Conservation (phyloP, 2,797 vertebrate species). For the Propithecus deckenii region DNA sequence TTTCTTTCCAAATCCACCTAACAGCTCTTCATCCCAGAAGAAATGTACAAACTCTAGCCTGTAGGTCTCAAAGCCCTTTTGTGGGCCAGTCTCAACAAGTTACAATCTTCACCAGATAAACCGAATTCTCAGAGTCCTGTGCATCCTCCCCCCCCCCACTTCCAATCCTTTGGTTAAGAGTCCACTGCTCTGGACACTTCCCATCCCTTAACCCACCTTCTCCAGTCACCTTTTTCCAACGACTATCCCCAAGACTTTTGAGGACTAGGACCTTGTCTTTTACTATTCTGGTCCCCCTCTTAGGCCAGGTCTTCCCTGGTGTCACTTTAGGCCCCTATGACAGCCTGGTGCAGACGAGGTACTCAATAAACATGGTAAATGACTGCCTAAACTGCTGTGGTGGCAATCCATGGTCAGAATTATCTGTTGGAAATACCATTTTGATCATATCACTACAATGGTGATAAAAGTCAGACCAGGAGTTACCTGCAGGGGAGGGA, state of each 20-base stretch:
- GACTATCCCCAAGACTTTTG: background rate
- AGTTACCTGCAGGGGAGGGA: background rate
- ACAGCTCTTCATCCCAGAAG: background rate
- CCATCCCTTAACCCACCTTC: background rate
- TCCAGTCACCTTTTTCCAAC: background rate
- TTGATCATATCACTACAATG: background rate
- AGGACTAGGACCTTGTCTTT: background rate
- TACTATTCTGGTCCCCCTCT: background rate
- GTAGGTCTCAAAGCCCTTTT: background rate
- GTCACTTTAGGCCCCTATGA: background rate
- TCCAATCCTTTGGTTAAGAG: background rate
- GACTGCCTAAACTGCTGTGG: background rate
- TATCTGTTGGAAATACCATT: conserved; percentile 33
- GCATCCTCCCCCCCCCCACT: background rate
- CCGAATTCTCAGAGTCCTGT: background rate
- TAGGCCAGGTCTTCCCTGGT: background rate
- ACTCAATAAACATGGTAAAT: background rate
- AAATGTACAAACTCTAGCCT: background rate
- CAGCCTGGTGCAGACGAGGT: background rate
- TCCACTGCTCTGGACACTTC: background rate
- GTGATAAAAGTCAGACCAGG: background rate
- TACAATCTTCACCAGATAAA: background rate
- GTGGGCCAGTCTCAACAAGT: background rate
- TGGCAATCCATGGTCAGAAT: background rate
- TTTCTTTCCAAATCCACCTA: conserved; percentile 21